Conservation (phyloP, 1,140 invertebrate genomes). For the Streblospio benedicti region DNA sequence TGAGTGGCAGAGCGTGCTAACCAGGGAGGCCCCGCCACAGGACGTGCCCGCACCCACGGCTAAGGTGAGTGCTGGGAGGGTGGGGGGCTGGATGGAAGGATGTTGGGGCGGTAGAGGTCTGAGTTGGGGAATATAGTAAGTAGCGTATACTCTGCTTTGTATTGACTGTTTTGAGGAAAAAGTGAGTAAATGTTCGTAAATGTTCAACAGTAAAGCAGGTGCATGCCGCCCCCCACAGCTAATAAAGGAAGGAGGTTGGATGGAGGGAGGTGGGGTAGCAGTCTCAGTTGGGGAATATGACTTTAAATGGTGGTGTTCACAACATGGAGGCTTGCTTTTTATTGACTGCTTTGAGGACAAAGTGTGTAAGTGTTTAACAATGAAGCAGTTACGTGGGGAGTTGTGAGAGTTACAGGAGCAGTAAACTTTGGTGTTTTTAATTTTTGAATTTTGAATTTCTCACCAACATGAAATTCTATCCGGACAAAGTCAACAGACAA, state of each 20-base stretch:
- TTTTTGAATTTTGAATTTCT: too few relatives aligned
- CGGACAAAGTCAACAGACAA: not conserved
- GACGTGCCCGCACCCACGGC: slow-evolving; percentile 28
- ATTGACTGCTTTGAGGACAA: too few relatives aligned
- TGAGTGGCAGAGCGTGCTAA: slow-evolving; percentile 29
- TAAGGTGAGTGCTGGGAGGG: slow-evolving; percentile 22
- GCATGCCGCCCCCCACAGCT: not conserved
- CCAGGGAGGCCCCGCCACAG: slow-evolving; percentile 34
- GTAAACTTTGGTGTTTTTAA: too few relatives aligned
- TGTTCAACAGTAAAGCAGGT: not conserved
- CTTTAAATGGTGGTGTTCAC: too few relatives aligned
- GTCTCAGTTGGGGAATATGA: too few relatives aligned
- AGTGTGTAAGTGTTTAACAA: too few relatives aligned
- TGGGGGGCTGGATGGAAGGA: not conserved
- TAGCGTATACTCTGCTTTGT: not conserved
- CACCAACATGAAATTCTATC: too few relatives aligned
- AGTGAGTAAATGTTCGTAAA: not conserved
- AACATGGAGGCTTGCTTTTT: too few relatives aligned
- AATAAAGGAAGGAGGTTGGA: not conserved
- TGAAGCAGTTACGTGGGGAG: too few relatives aligned
- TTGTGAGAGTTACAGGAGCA: too few relatives aligned
- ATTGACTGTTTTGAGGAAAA: not conserved
- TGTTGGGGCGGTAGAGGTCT: not conserved
- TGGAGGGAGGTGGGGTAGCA: too few relatives aligned
- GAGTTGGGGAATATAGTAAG: not conserved